Conservation (phyloP, 2,888 invertebrate species). For the Argynnis bischoffii region DNA sequence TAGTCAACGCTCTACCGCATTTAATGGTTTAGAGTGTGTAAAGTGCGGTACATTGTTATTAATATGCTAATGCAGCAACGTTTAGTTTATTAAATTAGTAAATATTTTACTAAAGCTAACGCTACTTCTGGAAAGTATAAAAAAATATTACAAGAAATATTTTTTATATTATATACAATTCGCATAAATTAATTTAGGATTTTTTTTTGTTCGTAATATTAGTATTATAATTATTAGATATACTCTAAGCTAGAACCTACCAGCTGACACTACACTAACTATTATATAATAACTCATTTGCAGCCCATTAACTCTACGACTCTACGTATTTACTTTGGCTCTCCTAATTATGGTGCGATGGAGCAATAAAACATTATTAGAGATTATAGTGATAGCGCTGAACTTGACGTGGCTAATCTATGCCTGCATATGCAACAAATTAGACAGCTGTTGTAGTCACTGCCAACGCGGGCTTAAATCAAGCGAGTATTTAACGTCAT, state of each 20-base stretch:
- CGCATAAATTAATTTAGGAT: no score
- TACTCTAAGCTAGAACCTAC: no score
- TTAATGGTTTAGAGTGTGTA: constrained; percentile 4
- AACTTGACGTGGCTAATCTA: constrained; percentile 25
- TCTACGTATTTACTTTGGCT: no score
- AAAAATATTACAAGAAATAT: neutral
- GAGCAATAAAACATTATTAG: constrained; percentile 20
- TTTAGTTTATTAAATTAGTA: constrained; percentile 16
- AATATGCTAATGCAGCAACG: constrained; percentile 16
- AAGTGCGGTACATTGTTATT: constrained; percentile 21
- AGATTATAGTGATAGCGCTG: constrained; percentile 17
- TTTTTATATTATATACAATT: neutral
- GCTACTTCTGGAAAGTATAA: neutral
- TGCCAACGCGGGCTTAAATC: constrained; percentile 25
- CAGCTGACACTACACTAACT: no score
- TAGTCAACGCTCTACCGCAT: constrained; percentile 9
- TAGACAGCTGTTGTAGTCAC: constrained; percentile 25
- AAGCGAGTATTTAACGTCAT: constrained; percentile 28
- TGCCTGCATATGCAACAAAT: constrained; percentile 23
- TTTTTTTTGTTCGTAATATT: no score
- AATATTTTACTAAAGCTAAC: neutral
- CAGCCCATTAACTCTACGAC: no score
- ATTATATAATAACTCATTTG: no score
- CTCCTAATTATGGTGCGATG: neutral
- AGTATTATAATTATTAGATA: no score